Evolutionary conservation across 2,113 vertebrate genomes (phyloP), one percentile per base, ranked within the genome.

Genomic region (Typhlomys cinereus): DNA sequence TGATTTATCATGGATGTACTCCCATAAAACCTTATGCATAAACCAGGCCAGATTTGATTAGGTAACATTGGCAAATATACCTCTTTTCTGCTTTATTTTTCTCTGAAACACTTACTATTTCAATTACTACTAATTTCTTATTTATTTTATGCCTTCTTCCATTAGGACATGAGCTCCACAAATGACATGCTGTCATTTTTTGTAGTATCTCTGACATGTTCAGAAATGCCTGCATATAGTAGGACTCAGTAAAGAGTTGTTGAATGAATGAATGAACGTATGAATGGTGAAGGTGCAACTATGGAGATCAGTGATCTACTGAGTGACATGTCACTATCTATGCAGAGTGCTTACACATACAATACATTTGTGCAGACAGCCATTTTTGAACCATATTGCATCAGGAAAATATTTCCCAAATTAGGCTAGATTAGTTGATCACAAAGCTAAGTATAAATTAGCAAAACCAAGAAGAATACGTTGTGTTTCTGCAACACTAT

Each of bases 401-500:
- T n/a, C 34, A 36, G 36, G 50, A 15, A 83, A 54, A 76, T 27
- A 20, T 41, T 66, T 59, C 41, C 59, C 25, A 79, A 25, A 1
- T 52, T 4, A 18, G 1, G 21, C 46, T 62, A 71, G 27, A 73
- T 59, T 67, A 76, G 48, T 85, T 44, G 34, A 41, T 61, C 34
- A 41, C 7, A 3, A 23, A 8, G 20, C 4, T 41, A 70, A 69
- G 29, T 57, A 15, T 54, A 88, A 80, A 83, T 75, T 23, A 29
- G 41, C 14, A 78, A 36, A 79, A 92, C 29, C 36, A 29, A 67
- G 48, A 78, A 92, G 44, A 79, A 84, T 74, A 90, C 91, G 46
- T 86, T 76, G 15, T 15, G 25, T 79, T 76, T 86, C 57, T 48
- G 0, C 10, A 74, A 78, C 5, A 31, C 6, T 57, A 6, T 36